Base-by-base conservation (phyloP, 2,888 invertebrate species). In the Melipona beecheii region DNA sequence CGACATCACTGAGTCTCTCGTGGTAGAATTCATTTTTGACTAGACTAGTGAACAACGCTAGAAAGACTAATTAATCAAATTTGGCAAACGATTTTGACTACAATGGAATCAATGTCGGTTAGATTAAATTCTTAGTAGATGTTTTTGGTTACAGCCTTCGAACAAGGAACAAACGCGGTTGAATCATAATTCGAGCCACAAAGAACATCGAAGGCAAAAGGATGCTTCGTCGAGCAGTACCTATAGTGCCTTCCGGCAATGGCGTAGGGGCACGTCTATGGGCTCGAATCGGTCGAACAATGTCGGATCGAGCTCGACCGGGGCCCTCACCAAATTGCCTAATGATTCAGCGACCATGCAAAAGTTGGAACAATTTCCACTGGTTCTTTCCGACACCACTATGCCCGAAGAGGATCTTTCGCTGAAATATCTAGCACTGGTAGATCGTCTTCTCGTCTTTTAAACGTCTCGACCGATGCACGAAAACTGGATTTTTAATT, bases 391-490 rank as follows among this genome's bases (percentile, higher is more conserved):
- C 43, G 93, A 94, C 66, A 75, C 92, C 5, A 91, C 91, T 19
- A 93, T 90, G 91, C 93, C 93, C 21, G 93, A 93, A 60, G 93
- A 92, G 65, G 94, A 94, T 82, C 86, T 93, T 4, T 94, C 94
- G 17, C 86, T 94, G 52, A 94, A 94, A 86, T 94, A 92, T 81
- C 93, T 94, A 69, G 95, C 95, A 36, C 87, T 95, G 92, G 95
- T 95, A 87, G 91, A 27, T 93, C 91, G 50, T 65, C 19, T 27
- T 56, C 13, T 43, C 49, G 31, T 31, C 21, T 15, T 15, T 65
- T 65, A 19, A 31, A 21, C 31, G 2, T 31, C 19, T 31, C 4
- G 6, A 5, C 15, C 17, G n/a, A 58, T 13, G 13, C 21, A n/a
- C 54, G 54, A 54, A 21, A 21, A 54, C 9, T 21, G 4, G 31